Evolutionary conservation across 2,888 invertebrate species (phyloP), one percentile per base, ranked within the genome.

Genomic region (Stegophylla sp.): DNA sequence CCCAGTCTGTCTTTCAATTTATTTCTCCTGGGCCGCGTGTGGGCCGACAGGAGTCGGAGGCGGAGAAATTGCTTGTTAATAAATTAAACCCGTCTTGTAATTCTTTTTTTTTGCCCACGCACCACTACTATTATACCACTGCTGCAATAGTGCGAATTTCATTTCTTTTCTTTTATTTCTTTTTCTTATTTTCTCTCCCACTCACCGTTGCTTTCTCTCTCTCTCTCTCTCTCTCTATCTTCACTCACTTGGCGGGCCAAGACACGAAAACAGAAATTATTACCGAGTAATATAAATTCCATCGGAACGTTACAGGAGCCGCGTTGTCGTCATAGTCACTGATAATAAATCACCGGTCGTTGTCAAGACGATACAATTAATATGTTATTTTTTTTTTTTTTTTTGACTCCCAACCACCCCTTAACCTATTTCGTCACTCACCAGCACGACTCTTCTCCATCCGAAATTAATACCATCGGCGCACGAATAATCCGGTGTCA

Each of bases 321-420:
- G 41, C 15, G 45, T 7, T n/a, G n/a, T n/a, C n/a, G n/a, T n/a
- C n/a, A n/a, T n/a, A n/a, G n/a, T n/a, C n/a, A n/a, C 45, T 48
- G 67, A 69, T 71, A 71, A 79, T 79, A 79, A 79, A 79, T 79
- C 79, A 79, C 79, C 48, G 71, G 77, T 79, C 7, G 53, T 79
- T 79, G 79, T 79, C 79, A 79, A 79, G 79, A 71, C 61, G 71
- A 79, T 71, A 71, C 79, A 48, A 79, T 79, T 79, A 79, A 79
- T 79, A 79, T 51, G 59, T 61, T 69, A 45, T 71, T 61, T 61
- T 69, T 51, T 71, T n/a, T 26, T 71, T 61, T 61, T 69, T 51
- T 71, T n/a, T 26, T 61, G 48, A 48, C 34, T 15, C 28, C 41
- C 13, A 45, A 23, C 51, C 63, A 17, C 48, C 34, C 34, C 63